Evolutionary conservation across 2,888 invertebrate species (phyloP).

Genomic region (Choreutis nemorana): DNA sequence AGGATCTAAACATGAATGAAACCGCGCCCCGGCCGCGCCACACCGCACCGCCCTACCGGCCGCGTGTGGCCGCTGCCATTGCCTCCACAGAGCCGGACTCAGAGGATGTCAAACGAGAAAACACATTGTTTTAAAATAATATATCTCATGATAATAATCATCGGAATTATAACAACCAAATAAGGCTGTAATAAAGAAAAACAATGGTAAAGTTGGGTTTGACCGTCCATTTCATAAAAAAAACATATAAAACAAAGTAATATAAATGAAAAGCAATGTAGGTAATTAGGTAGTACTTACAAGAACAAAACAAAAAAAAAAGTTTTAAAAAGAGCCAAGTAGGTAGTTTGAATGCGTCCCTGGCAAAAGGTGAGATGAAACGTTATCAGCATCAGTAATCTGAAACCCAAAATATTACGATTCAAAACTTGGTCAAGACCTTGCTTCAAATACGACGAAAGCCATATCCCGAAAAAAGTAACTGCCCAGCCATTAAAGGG

Average conservation of each 20-base stretch:
- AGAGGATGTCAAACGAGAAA: slow-evolving; percentile 1
- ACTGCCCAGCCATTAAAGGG: slow-evolving; percentile 50
- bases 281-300: not conserved
- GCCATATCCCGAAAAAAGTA: slow-evolving; percentile 42
- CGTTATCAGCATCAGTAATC: slow-evolving; percentile 60
- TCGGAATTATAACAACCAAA: not conserved
- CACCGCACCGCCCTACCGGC: slow-evolving; percentile 20
- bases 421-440: slow-evolving; percentile 63
- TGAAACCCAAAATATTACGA: slow-evolving; percentile 66
- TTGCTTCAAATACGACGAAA: slow-evolving; percentile 29
- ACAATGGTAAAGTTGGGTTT: not conserved
- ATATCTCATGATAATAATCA: no score
- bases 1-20: slow-evolving; percentile 66
- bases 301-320: no score
- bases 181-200: not conserved
- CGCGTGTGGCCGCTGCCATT: slow-evolving; percentile 57
- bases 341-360: slow-evolving; percentile 23
- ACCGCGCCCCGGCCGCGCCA: slow-evolving; percentile 30
- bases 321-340: not conserved
- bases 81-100: slow-evolving; percentile 39
- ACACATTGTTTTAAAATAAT: slow-evolving; percentile 1
- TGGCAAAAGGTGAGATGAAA: slow-evolving; percentile 56
- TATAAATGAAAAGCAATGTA: not conserved
- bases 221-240: not conserved
- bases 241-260: not conserved